These are phyloP conservation scores for Sterna hirundo DNA, from an alignment of 2,113 vertebrate genomes.

Conservation along the genomic window DNA sequence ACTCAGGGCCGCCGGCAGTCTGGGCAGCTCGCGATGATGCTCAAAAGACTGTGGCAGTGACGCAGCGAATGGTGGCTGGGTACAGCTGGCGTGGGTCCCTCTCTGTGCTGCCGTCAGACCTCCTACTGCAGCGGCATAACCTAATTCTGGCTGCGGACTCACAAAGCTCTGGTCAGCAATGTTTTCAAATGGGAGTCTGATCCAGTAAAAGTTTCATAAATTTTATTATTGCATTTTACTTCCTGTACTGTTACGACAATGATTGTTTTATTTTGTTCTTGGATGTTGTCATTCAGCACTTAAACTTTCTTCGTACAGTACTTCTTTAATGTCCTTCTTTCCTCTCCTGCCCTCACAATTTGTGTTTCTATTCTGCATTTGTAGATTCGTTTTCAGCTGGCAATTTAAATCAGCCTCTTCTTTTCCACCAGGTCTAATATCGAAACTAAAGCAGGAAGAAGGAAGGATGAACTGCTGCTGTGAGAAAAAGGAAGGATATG, in stretches of 20 bases:
- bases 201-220: slow-evolving; percentile 3
- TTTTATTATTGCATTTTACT: slow-evolving; percentile 31
- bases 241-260: not conserved
- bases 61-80: not conserved
- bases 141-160: not conserved
- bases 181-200: not conserved
- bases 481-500: not conserved
- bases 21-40: not conserved
- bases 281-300: not conserved
- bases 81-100: not conserved
- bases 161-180: not conserved
- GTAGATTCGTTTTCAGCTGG: not conserved
- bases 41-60: not conserved
- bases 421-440: not conserved
- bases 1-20: not conserved
- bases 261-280: not conserved
- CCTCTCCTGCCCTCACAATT: not conserved
- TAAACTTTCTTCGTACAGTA: not conserved
- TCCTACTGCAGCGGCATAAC: not conserved
- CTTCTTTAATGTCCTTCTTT: not conserved
- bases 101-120: not conserved
- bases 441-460: slow-evolving; percentile 8
- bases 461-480: not conserved
- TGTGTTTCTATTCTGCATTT: not conserved
- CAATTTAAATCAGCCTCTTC: not conserved